phyloP scores from a whole-genome alignment of 2,797 vertebrate genomes.

The Pitangus sulphuratus region DNA sequence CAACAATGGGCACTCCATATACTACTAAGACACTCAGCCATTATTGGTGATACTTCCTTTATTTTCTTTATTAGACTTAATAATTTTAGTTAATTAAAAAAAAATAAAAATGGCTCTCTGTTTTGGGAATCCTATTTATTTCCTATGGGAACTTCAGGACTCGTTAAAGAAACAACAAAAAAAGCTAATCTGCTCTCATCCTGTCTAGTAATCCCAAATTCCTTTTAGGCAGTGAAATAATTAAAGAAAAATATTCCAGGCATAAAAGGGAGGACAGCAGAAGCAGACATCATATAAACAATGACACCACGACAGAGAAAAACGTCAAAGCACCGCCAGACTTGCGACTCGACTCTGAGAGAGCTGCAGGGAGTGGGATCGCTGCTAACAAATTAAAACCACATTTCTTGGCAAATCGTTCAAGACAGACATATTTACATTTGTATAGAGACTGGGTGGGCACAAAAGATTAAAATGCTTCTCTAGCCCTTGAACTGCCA shows the following conservation, averaged over 20 bases:
- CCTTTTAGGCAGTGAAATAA: slow-evolving; percentile 70
- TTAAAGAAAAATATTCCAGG: slow-evolving; percentile 68
- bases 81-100: slow-evolving; percentile 69
- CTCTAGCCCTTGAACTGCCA: slow-evolving; percentile 76
- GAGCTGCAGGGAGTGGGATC: slow-evolving; percentile 52
- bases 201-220: slow-evolving; percentile 72
- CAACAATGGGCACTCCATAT: slow-evolving; percentile 69
- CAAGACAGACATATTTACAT: slow-evolving; percentile 77
- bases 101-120: neutral
- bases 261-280: slow-evolving; percentile 70
- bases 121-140: slow-evolving; percentile 69
- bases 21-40: slow-evolving; percentile 51
- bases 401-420: slow-evolving; percentile 79
- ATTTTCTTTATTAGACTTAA: slow-evolving; percentile 64
- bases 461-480: slow-evolving; percentile 73
- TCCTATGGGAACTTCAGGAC: slow-evolving; percentile 77
- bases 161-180: slow-evolving; percentile 66
- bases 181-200: slow-evolving; percentile 67
- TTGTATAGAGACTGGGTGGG: slow-evolving; percentile 80
- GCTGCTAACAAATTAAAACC: slow-evolving; percentile 78
- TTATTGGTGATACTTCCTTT: slow-evolving; percentile 61
- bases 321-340: slow-evolving; percentile 62
- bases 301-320: slow-evolving; percentile 61
- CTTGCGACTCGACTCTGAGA: slow-evolving; percentile 43
- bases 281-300: slow-evolving; percentile 65